Evolutionary conservation across 2,797 vertebrate genomes (phyloP).

Genomic region (Halcyon badia): DNA sequence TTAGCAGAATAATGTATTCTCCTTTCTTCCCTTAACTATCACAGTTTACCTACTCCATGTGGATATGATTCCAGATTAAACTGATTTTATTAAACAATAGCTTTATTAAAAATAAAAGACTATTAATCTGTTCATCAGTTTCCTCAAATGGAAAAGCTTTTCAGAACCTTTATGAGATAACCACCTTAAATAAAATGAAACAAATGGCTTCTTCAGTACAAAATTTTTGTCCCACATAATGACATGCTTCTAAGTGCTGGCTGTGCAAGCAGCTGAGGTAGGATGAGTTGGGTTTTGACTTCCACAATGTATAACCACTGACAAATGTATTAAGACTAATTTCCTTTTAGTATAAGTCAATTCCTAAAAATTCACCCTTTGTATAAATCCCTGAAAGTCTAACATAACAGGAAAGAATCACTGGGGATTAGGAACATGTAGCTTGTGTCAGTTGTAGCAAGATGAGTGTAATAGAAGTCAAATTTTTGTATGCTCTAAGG

Average conservation of each 20-base stretch:
- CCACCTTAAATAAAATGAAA: not conserved
- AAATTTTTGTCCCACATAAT: not conserved
- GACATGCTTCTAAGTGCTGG: not conserved
- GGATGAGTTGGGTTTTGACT: not conserved
- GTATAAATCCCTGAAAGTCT: not conserved
- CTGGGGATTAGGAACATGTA: not conserved
- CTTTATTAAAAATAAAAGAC: not conserved
- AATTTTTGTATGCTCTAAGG: not conserved
- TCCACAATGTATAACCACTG: not conserved
- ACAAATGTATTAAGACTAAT: not conserved
- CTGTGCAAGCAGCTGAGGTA: not conserved
- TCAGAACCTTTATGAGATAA: not conserved
- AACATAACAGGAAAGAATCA: not conserved
- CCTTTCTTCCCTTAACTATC: not conserved
- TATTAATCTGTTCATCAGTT: not conserved
- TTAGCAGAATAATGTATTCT: not conserved
- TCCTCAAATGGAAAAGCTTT: not conserved
- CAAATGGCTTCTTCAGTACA: not conserved
- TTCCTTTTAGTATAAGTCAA: not conserved
- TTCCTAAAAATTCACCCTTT: not conserved
- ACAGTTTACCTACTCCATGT: not conserved
- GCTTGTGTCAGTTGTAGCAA: not conserved
- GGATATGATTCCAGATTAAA: not conserved
- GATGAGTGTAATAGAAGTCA: not conserved
- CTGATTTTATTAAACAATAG: not conserved